Percentiles rank a stretch among this genome's conserved stretches.
These are phyloP conservation scores for Neomonachus schauinslandi DNA, from an alignment of 2,113 vertebrate genomes.

Conservation along the genomic window DNA sequence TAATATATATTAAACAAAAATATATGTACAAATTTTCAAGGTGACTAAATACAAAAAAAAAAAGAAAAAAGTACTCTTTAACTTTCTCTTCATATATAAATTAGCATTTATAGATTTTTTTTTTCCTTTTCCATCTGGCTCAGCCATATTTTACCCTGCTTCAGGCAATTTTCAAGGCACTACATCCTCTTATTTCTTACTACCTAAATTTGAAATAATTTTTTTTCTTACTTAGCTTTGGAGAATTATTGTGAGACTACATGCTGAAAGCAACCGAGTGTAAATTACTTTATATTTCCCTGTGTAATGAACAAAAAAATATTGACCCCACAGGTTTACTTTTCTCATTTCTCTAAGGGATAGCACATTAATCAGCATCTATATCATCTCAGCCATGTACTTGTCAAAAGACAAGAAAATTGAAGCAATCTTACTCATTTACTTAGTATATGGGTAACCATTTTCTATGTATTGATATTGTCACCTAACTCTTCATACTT, in stretches of 20 bases:
- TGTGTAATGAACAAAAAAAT: background rate
- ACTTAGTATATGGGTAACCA: background rate
- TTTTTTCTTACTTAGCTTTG: background rate
- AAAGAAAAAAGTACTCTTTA: background rate
- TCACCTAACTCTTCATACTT: background rate
- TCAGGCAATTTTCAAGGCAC: background rate
- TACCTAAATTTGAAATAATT: background rate
- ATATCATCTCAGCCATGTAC: background rate
- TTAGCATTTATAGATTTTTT: background rate
- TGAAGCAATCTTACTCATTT: background rate
- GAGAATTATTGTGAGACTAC: background rate
- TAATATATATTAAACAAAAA: background rate
- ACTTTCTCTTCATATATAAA: background rate
- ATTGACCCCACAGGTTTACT: background rate
- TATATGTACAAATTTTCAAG: background rate
- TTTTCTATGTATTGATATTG: background rate
- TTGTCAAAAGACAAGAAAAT: background rate
- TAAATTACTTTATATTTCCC: background rate
- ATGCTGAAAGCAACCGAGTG: background rate
- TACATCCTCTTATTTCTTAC: background rate
- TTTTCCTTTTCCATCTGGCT: background rate
- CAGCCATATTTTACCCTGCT: background rate
- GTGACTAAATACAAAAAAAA: background rate
- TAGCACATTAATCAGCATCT: background rate
- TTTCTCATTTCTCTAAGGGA: background rate